Conservation (phyloP, 2,113 vertebrate species). For the Natator depressus region DNA sequence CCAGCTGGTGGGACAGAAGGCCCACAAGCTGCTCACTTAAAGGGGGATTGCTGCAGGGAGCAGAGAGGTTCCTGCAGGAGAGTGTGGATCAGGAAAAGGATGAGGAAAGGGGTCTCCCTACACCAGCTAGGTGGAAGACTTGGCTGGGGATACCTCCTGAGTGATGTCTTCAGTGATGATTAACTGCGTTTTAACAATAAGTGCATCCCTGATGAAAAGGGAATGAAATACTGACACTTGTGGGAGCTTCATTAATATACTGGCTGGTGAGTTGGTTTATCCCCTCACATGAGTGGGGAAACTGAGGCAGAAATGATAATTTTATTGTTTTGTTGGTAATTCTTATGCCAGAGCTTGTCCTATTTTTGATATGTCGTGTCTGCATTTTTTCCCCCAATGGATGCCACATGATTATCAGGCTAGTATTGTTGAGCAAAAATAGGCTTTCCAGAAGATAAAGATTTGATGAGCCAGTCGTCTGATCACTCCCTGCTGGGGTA, state of each 20-base stretch:
- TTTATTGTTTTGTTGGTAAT: neutral
- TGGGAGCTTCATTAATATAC: neutral
- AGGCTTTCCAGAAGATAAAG: neutral
- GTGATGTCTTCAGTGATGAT: neutral
- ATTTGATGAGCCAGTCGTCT: neutral
- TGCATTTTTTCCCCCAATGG: neutral
- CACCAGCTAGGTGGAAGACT: neutral
- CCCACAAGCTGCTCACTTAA: neutral
- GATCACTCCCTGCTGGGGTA: neutral
- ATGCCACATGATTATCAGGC: neutral
- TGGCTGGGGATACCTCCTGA: neutral
- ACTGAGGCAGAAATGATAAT: neutral
- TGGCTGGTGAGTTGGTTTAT: neutral
- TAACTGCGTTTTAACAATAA: neutral
- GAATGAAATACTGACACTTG: neutral
- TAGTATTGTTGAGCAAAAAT: neutral
- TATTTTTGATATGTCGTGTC: neutral
- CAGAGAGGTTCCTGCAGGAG: neutral
- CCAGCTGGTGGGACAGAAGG: neutral
- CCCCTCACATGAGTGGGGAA: neutral
- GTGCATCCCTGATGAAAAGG: neutral
- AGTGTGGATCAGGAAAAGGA: neutral
- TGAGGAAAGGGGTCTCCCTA: neutral
- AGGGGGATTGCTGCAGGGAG: neutral
- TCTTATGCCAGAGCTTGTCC: neutral